phyloP scores from a whole-genome alignment of 2,888 invertebrate species.

The Lymantria monacha region DNA sequence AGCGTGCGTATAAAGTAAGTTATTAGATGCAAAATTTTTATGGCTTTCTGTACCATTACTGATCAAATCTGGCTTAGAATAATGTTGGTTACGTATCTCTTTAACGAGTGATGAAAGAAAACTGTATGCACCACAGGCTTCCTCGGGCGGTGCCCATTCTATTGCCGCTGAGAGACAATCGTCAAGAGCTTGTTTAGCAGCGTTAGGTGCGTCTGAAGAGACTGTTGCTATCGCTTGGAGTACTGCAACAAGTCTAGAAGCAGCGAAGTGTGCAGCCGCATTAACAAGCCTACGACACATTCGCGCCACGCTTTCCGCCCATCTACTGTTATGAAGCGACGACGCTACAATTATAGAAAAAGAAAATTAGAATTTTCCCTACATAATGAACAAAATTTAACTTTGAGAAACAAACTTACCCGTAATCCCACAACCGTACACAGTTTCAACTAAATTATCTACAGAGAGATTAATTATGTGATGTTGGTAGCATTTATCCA shows the following conservation, averaged over 20 bases:
- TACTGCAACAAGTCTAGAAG: slow-evolving; percentile 89
- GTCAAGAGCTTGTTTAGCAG: slow-evolving; percentile 80
- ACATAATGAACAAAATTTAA: neutral
- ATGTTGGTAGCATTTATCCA: slow-evolving; percentile 92
- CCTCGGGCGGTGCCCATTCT: slow-evolving; percentile 89
- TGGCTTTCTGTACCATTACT: slow-evolving; percentile 32
- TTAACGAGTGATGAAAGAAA: slow-evolving; percentile 53
- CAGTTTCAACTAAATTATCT: slow-evolving; percentile 91
- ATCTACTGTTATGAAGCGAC: slow-evolving; percentile 89
- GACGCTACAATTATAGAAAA: slow-evolving; percentile 58
- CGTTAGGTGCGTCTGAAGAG: slow-evolving; percentile 37
- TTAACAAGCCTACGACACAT: slow-evolving; percentile 91
- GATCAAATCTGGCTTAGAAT: slow-evolving; percentile 49
- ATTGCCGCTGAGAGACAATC: slow-evolving; percentile 90
- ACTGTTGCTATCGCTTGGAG: slow-evolving; percentile 84
- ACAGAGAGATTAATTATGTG: slow-evolving; percentile 89
- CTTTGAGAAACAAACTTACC: slow-evolving; percentile 71
- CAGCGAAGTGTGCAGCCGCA: slow-evolving; percentile 89
- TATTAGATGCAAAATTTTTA: slow-evolving; percentile 29
- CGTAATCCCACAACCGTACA: slow-evolving; percentile 88
- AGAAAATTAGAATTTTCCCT: neutral
- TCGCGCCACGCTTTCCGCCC: slow-evolving; percentile 91
- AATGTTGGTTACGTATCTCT: slow-evolving; percentile 40
- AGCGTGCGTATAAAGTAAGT: slow-evolving; percentile 42
- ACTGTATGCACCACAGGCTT: slow-evolving; percentile 90